Evolutionary conservation across 2,888 invertebrate species (phyloP).

Genomic region (Eristalis arbustorum): DNA sequence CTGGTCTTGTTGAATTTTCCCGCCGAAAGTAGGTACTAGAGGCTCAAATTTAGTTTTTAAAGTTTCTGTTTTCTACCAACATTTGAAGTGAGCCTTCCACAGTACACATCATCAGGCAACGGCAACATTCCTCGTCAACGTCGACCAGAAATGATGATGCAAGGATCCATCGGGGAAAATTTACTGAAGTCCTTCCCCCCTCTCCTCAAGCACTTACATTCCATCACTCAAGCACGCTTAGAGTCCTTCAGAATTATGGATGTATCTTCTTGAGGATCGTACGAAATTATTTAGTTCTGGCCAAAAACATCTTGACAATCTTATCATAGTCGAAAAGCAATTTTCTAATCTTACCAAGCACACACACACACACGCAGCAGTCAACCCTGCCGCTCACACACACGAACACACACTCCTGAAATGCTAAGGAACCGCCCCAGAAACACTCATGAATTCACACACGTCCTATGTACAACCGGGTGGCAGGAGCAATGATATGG

Average conservation of each 20-base stretch:
- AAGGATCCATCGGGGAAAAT: background rate
- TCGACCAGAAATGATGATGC: too few species aligned
- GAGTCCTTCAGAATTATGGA: background rate
- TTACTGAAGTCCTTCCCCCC: background rate
- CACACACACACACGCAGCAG: background rate
- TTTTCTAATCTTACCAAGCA: background rate
- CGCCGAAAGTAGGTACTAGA: too few species aligned
- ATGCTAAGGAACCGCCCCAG: background rate
- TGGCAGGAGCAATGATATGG: constrained; percentile 19
- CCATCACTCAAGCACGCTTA: background rate
- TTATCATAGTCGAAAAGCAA: background rate
- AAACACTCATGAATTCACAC: background rate
- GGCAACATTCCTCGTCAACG: too few species aligned
- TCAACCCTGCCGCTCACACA: background rate
- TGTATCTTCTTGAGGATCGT: background rate
- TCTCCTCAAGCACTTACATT: background rate
- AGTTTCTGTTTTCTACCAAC: too few species aligned
- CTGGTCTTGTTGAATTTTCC: too few species aligned
- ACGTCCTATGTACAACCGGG: background rate
- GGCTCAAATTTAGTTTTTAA: too few species aligned
- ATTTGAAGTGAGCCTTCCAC: too few species aligned
- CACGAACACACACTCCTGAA: too few species aligned
- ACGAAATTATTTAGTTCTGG: background rate
- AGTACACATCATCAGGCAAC: too few species aligned
- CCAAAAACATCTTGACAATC: background rate